Base-by-base conservation (phyloP, 2,888 invertebrate genomes). In the Eilema depressum region DNA sequence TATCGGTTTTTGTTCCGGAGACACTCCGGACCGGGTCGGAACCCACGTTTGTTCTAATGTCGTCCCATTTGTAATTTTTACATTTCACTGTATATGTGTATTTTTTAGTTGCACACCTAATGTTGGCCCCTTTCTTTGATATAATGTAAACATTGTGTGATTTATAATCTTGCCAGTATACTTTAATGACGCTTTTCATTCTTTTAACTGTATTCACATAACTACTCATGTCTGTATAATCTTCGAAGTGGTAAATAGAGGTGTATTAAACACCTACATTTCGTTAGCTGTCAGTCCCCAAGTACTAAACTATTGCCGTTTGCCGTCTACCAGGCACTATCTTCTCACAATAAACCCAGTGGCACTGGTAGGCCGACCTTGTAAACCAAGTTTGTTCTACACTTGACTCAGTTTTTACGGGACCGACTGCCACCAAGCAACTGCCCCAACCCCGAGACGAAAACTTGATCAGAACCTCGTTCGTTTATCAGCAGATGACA, bases 1-100 rank as follows among this genome's bases (percentile, higher is more conserved):
- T 94, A 94, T 94, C 94, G 94, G 94, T 94, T 94, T 95, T 95
- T 95, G 94, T 95, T 94, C 94, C 95, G 95, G 94, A 92, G 94
- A 94, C 93, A 82, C 81, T 81, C 73, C 81, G 90, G 82, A 79
- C 88, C 85, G 82, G 82, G 83, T 81, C 81, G 80, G 88, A 80
- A 86, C 86, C 87, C 86, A 88, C 92, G 91, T 91, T 93, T 91
- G 93, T 93, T 92, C 93, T 95, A 94, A 94, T 93, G 95, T 90
- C 87, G 88, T 87, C 85, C 91, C 95, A 92, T 94, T 94, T 93
- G 93, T 95, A 92, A 93, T 94, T 93, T 82, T 93, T 93, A 91
- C 92, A 88, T 91, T 90, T 90, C 88, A 77, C 74, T 78, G 77
- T 81, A 71, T 83, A 71, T 77, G 83, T 83, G 83, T 83, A 80